Conservation (phyloP, 2,797 vertebrate genomes). For the Heliangelus exortis region DNA sequence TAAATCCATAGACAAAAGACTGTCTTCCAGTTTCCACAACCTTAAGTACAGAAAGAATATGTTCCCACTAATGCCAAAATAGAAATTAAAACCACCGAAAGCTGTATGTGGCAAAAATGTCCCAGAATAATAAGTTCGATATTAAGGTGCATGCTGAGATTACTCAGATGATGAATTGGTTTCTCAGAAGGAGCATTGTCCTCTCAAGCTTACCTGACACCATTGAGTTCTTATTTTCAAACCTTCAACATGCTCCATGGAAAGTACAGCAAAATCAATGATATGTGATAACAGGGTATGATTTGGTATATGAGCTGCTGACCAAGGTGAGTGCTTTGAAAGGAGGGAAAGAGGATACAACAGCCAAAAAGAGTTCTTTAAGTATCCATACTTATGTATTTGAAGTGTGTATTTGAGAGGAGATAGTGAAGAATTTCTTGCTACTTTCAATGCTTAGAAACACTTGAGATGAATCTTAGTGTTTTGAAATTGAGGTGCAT, state of each 20-base stretch:
- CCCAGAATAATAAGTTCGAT: not conserved
- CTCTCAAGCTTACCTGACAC: not conserved
- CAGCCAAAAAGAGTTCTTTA: not conserved
- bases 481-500: not conserved
- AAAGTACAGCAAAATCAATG: slow-evolving; percentile 49
- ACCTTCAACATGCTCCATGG: not conserved
- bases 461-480: not conserved
- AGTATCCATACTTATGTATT: not conserved
- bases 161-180: slow-evolving; percentile 10
- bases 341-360: not conserved
- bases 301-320: slow-evolving; percentile 20
- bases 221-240: slow-evolving; percentile 55
- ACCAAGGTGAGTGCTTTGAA: slow-evolving; percentile 2
- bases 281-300: slow-evolving; percentile 1
- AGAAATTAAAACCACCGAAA: not conserved
- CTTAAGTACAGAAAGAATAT: not conserved
- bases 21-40: not conserved
- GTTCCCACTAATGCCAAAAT: not conserved
- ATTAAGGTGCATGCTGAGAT: not conserved
- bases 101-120: not conserved
- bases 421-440: not conserved
- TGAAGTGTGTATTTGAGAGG: not conserved
- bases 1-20: not conserved
- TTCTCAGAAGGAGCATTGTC: not conserved
- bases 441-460: not conserved